These are phyloP conservation scores for Drosophila biarmipes DNA, from an alignment of 1,140 invertebrate genomes.

Conservation along the genomic window DNA sequence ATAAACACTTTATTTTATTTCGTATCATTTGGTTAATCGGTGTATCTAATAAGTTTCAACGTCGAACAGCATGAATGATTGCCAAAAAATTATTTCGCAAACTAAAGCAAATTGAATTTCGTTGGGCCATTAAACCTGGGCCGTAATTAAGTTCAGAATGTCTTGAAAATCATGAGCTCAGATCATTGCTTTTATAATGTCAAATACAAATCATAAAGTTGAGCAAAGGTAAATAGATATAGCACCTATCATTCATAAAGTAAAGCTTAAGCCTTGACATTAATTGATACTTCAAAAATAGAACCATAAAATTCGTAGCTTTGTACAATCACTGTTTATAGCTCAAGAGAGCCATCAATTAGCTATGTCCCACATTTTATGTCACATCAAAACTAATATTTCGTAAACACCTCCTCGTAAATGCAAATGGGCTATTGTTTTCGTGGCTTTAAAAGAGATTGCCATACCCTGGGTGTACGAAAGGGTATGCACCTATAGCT, in stretches of 20 bases:
- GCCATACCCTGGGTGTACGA: background rate
- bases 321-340: background rate
- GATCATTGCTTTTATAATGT: too few relatives aligned
- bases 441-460: background rate
- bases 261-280: too few relatives aligned
- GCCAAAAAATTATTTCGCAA: background rate
- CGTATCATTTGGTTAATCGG: conserved; percentile 9
- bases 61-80: background rate
- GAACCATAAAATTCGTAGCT: background rate
- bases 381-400: background rate
- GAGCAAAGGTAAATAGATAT: too few relatives aligned
- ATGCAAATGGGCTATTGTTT: conserved; percentile 18
- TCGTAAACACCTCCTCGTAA: conserved; percentile 4
- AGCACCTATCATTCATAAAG: too few relatives aligned
- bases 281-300: too few relatives aligned
- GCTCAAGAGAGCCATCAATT: background rate
- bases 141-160: background rate
- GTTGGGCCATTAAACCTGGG: background rate
- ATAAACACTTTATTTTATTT: conserved; percentile 28
- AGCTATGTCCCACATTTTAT: background rate
- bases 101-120: background rate
- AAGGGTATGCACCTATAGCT: conserved; percentile 24
- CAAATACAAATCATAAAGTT: too few relatives aligned
- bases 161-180: background rate
- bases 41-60: background rate